Evolutionary conservation across 2,113 vertebrate genomes (phyloP).

Genomic region (Gadus chalcogrammus): DNA sequence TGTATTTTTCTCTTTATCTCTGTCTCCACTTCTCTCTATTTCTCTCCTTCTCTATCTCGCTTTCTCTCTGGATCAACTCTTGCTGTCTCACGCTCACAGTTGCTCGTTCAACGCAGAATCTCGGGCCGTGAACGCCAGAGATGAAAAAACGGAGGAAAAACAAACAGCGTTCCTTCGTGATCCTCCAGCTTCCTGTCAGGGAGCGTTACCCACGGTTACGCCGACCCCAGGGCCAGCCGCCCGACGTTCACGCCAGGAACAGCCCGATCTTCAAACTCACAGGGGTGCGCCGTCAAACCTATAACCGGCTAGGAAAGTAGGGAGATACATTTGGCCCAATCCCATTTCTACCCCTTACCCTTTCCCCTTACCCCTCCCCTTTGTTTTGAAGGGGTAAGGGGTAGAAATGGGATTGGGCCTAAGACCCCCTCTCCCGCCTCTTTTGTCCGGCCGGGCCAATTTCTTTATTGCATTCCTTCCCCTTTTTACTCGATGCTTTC

Average conservation of each 20-base stretch:
- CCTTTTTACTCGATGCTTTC: constrained; percentile 19
- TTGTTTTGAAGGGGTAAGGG: too few species aligned
- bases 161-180: constrained; percentile 53
- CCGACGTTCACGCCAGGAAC: constrained; percentile 33
- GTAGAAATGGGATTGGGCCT: too few species aligned
- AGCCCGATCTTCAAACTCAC: constrained; percentile 36
- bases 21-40: too few species aligned
- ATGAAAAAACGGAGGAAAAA: constrained; percentile 57
- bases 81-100: not conserved
- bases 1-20: not conserved
- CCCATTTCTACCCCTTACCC: too few species aligned
- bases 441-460: constrained; percentile 32
- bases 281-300: constrained; percentile 19
- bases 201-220: constrained; percentile 52
- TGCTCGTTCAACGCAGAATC: constrained; percentile 21
- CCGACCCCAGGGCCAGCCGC: constrained; percentile 31
- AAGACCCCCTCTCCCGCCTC: too few species aligned
- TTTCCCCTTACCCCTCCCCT: too few species aligned
- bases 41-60: not conserved
- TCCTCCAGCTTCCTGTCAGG: constrained; percentile 48
- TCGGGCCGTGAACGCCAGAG: constrained; percentile 30
- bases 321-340: too few species aligned
- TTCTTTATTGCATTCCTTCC: constrained; percentile 34
- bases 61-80: constrained; percentile 1
- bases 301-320: constrained; percentile 12